Conservation (phyloP, 2,797 vertebrate genomes). For the Falco peregrinus region DNA sequence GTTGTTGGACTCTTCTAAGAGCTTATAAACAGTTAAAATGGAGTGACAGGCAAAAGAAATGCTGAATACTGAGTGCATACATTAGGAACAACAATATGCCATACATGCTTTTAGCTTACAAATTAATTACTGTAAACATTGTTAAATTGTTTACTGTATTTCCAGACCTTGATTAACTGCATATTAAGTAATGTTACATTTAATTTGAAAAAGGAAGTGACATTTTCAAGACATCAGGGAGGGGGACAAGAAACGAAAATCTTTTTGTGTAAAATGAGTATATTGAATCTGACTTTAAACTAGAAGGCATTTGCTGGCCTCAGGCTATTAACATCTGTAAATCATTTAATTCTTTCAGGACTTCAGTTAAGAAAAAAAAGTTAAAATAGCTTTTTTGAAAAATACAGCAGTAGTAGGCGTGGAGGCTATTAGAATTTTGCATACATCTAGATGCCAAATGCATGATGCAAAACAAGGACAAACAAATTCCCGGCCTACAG, state of each 20-base stretch:
- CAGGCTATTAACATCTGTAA: constrained; percentile 45
- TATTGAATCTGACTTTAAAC: constrained; percentile 19
- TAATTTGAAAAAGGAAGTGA: not conserved
- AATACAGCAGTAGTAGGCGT: constrained; percentile 32
- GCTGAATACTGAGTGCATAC: not conserved
- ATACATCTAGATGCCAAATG: constrained; percentile 46
- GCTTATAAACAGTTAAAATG: not conserved
- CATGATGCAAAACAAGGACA: constrained; percentile 27
- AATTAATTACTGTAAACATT: not conserved
- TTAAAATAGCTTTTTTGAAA: constrained; percentile 38
- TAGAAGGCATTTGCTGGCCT: constrained; percentile 37
- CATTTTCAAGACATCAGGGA: not conserved
- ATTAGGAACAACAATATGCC: not conserved
- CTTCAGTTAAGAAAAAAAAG: constrained; percentile 11
- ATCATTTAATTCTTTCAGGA: constrained; percentile 48
- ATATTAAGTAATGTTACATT: not conserved
- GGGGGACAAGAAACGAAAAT: not conserved
- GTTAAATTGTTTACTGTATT: too few species aligned
- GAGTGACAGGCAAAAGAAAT: not conserved
- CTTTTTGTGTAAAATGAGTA: not conserved
- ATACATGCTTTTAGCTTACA: not conserved
- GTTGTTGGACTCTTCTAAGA: not conserved
- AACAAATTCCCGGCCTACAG: constrained; percentile 32
- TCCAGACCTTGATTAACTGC: constrained; percentile 7
- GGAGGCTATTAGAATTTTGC: constrained; percentile 28